Percentiles rank a stretch among this genome's conserved stretches.
Conservation (phyloP, 2,113 vertebrate species). For the Andinoacara biseriatus region DNA sequence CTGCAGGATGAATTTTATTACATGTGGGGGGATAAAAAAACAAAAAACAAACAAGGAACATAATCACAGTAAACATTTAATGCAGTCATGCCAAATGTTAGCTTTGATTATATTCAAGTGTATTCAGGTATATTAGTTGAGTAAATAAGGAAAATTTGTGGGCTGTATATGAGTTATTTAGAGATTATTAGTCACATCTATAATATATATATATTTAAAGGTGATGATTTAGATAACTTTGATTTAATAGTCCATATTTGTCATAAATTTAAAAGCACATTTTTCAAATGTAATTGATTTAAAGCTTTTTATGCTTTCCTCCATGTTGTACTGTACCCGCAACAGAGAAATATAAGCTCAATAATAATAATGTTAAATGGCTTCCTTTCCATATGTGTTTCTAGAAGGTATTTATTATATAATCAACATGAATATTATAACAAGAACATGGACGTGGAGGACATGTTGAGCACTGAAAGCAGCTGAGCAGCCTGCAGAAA, state of each 20-base stretch:
- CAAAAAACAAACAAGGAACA: neutral
- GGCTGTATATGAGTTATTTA: neutral
- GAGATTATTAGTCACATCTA: neutral
- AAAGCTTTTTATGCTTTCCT: no score
- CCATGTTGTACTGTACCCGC: no score
- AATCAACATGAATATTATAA: conserved; percentile 19
- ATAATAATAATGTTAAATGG: neutral
- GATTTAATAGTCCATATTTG: neutral
- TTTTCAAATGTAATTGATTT: no score
- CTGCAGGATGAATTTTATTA: conserved; percentile 18
- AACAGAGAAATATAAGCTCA: neutral
- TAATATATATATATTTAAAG: neutral
- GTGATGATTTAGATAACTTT: no score
- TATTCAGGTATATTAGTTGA: neutral
- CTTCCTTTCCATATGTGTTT: neutral
- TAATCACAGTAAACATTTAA: neutral
- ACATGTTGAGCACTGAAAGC: neutral
- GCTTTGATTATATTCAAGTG: neutral
- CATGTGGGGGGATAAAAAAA: neutral
- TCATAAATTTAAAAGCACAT: neutral
- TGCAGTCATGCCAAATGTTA: neutral
- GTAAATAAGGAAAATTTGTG: neutral
- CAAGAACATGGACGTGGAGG: neutral
- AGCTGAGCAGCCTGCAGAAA: neutral
- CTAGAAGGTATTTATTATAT: neutral